phyloP scores from a whole-genome alignment of 1,140 invertebrate genomes.

The Zaprionus ghesquierei region DNA sequence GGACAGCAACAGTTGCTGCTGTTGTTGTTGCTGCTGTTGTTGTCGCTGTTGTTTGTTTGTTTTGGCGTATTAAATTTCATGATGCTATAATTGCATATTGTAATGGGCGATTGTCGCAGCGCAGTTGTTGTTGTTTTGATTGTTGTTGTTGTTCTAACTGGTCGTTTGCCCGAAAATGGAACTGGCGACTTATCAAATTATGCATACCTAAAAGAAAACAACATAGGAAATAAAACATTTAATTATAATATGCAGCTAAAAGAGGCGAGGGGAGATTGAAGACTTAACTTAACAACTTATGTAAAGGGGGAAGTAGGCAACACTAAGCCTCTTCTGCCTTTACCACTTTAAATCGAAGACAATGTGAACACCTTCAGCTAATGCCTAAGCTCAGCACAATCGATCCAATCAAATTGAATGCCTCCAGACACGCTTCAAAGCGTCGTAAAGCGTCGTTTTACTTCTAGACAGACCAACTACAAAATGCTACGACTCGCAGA shows the following conservation, averaged over 20 bases:
- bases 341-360: background rate
- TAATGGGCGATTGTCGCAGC: slow-evolving; percentile 42
- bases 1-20: slow-evolving; percentile 49
- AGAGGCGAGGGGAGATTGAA: background rate
- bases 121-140: slow-evolving; percentile 6
- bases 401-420: slow-evolving; percentile 1
- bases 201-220: slow-evolving; percentile 6
- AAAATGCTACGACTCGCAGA: background rate
- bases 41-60: slow-evolving; percentile 47
- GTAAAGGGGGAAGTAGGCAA: too few species aligned
- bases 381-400: background rate
- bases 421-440: background rate
- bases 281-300: too few species aligned
- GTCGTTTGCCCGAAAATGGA: slow-evolving; percentile 35
- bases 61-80: slow-evolving; percentile 73
- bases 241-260: slow-evolving; percentile 4
- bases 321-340: too few species aligned
- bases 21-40: slow-evolving; percentile 25
- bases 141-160: slow-evolving; percentile 20
- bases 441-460: background rate
- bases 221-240: slow-evolving; percentile 15
- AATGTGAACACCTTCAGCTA: background rate
- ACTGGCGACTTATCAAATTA: slow-evolving; percentile 24
- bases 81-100: slow-evolving; percentile 71
- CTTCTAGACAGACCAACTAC: background rate